Evolutionary conservation across 2,797 vertebrate genomes (phyloP).

Genomic region (Jordanella pulchra): DNA sequence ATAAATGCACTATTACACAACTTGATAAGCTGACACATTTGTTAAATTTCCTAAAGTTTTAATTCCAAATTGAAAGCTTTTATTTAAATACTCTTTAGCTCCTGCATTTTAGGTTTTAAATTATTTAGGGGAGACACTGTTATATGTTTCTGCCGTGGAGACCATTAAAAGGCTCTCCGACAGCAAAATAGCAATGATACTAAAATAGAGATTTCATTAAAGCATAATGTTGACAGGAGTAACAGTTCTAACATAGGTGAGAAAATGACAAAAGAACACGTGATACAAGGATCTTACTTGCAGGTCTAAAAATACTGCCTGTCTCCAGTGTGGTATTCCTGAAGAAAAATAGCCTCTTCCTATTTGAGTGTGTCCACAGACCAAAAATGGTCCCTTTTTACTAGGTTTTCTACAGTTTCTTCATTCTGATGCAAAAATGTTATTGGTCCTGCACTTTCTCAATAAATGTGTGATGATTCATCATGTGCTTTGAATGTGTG

Average conservation of each 20-base stretch:
- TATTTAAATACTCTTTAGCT: background rate
- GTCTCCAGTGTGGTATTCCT: conserved; percentile 49
- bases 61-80: background rate
- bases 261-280: conserved; percentile 38
- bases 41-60: background rate
- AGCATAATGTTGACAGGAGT: background rate
- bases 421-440: conserved; percentile 22
- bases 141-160: background rate
- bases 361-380: conserved; percentile 36
- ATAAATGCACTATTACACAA: background rate
- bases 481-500: background rate
- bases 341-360: conserved; percentile 54
- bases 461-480: conserved; percentile 17
- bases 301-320: conserved; percentile 66
- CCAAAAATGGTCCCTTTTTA: conserved; percentile 39
- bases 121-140: background rate
- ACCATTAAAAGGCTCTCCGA: background rate
- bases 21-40: background rate
- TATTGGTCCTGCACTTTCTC: conserved; percentile 19
- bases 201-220: conserved; percentile 1
- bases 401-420: conserved; percentile 25
- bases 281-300: conserved; percentile 44
- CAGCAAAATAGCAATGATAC: background rate
- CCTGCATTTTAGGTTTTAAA: background rate
- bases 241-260: conserved; percentile 5